Evolutionary conservation across 2,113 vertebrate species (phyloP), one percentile per base, ranked within the genome.

Genomic region (Xenus cinereus): DNA sequence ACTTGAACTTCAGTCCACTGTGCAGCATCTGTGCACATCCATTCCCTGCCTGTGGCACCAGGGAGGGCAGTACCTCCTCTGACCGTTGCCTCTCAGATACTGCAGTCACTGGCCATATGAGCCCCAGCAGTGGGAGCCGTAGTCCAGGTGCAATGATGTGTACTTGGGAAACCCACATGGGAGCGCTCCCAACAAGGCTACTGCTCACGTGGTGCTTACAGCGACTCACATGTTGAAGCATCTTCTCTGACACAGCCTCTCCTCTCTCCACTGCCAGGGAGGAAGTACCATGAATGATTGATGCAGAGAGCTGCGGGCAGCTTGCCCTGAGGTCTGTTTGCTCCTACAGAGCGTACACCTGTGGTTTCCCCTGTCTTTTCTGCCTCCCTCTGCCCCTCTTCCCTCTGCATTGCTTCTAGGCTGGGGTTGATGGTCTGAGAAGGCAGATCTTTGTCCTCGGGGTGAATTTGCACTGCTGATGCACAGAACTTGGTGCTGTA

Each of bases 1-100:
- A 23, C 30, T 10, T 14, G 51, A 64, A 5, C 23, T 17, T 60
- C 23, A 43, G 37, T 14, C 13, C 27, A 12, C 27, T 39, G 15
- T 6, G 33, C 20, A 53, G 46, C 7, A 2, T 5, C 54, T 84
- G 20, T 59, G 26, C 35, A 23, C 57, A 39, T 32, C 32, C 33
- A 9, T 48, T 85, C 32, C 26, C 19, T 17, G 19, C 8, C 45
- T 9, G 13, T 48, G 59, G 68, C 53, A 79, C 22, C 24, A 60
- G 35, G 11, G 28, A 28, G 20, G 22, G 30, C 68, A 88, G 28
- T 20, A n/a, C 1, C 14, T 86, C 20, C 72, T 51, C 32, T 57
- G 12, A 27, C 26, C 3, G 0, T 64, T 64, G 22, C 5, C 20
- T 57, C 46, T 60, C 59, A 0, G 0, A 24, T 24, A 10, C 54